Conservation (phyloP, 2,888 invertebrate genomes). For the Trilocha varians region DNA sequence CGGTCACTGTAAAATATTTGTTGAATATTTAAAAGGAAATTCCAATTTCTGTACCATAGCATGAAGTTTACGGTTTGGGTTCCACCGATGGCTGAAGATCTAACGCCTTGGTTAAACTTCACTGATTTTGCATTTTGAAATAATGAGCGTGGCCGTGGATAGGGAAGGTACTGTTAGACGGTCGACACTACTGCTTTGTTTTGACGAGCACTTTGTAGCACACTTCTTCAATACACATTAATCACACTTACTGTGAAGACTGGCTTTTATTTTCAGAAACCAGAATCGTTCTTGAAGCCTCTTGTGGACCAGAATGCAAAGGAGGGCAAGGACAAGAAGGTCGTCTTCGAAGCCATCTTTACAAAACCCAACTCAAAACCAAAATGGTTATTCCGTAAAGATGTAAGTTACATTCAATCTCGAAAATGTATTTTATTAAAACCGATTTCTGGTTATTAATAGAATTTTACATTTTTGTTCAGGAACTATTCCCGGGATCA, state of each 20-base stretch:
- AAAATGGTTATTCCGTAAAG: conserved; percentile 93
- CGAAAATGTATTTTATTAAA: too few relatives aligned
- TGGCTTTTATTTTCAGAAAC: conserved; percentile 79
- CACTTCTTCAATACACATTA: conserved; percentile 22
- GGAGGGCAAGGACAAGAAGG: conserved; percentile 97
- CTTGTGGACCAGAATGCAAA: conserved; percentile 94
- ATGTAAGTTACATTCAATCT: conserved; percentile 76
- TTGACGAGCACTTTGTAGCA: conserved; percentile 62
- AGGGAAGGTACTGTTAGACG: conserved; percentile 36
- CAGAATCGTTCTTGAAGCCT: conserved; percentile 94
- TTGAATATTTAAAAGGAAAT: conserved; percentile 38
- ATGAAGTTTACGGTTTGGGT: conserved; percentile 54
- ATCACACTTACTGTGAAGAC: conserved; percentile 36
- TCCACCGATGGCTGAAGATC: conserved; percentile 54
- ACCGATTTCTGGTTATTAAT: too few relatives aligned
- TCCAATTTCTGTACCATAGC: conserved; percentile 66
- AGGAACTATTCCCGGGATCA: conserved; percentile 96
- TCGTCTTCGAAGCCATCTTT: conserved; percentile 94
- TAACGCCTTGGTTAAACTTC: conserved; percentile 60
- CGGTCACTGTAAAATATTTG: neutral
- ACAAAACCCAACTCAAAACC: conserved; percentile 96
- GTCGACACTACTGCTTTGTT: conserved; percentile 61
- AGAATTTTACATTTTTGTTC: conserved; percentile 10
- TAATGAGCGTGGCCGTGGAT: conserved; percentile 37
- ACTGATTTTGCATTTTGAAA: conserved; percentile 49